These are phyloP conservation scores for Drosophila bunnanda DNA, from an alignment of 2,888 invertebrate species.

Conservation along the genomic window DNA sequence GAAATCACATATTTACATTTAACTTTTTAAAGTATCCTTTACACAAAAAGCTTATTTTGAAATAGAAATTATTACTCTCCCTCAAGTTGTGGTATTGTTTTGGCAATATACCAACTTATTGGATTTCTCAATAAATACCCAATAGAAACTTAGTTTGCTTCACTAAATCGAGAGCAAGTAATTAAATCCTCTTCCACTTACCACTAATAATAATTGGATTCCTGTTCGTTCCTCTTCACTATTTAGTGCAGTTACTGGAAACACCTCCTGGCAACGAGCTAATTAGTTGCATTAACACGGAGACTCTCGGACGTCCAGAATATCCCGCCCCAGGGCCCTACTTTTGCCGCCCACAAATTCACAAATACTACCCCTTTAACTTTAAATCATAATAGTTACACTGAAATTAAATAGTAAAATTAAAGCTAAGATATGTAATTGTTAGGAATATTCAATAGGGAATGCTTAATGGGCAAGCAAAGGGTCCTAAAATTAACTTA, in stretches of 20 bases:
- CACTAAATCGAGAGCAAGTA: neutral
- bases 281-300: slow-evolving; percentile 38
- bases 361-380: slow-evolving; percentile 1
- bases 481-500: too few relatives aligned
- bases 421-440: too few relatives aligned
- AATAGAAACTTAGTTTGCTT: neutral
- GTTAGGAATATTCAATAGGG: too few relatives aligned
- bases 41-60: neutral
- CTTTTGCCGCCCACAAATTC: neutral
- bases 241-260: slow-evolving; percentile 8
- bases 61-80: neutral
- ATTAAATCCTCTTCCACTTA: slow-evolving; percentile 7
- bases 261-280: slow-evolving; percentile 1
- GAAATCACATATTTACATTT: neutral
- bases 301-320: neutral
- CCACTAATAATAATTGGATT: neutral
- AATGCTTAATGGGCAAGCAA: too few relatives aligned
- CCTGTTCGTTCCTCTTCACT: neutral
- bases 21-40: neutral
- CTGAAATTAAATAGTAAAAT: too few relatives aligned
- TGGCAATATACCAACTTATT: neutral
- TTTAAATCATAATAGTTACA: neutral
- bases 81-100: neutral
- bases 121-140: neutral
- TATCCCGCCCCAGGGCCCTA: slow-evolving; percentile 1